Conservation (phyloP, 92 coral and sea anemone genomes). For the Parazoanthus swiftii region DNA sequence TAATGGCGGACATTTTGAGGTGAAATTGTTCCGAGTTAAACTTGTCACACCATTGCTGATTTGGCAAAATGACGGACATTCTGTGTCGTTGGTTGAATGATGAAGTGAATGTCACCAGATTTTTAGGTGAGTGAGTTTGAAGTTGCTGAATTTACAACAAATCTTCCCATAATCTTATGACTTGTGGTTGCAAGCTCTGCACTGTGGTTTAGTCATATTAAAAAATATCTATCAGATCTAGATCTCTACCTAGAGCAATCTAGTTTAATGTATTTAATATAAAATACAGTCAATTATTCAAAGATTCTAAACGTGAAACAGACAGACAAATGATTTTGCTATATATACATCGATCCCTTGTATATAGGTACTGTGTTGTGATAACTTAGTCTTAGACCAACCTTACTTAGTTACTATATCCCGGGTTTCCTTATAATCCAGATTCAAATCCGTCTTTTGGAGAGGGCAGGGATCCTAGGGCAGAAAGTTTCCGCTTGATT, state of each 20-base stretch:
- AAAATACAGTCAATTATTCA: neutral
- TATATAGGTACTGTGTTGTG: no score
- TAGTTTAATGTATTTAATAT: neutral
- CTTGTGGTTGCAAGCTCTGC: neutral
- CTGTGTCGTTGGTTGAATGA: constrained; percentile 98
- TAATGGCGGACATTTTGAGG: constrained; percentile 69
- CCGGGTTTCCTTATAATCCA: no score
- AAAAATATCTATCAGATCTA: neutral
- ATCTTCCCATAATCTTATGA: neutral
- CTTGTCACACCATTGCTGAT: constrained; percentile 24
- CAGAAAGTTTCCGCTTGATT: no score
- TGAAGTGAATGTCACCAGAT: constrained; percentile 82
- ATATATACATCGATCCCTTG: neutral
- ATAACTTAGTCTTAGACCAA: no score
- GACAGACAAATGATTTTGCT: no score
- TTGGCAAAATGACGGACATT: constrained; percentile 84
- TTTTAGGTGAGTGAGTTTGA: constrained; percentile 71
- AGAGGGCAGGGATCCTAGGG: no score
- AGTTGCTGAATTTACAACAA: neutral
- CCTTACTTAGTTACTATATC: no score
- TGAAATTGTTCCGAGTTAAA: neutral
- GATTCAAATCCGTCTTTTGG: no score
- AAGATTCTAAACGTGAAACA: neutral
- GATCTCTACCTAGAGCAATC: neutral
- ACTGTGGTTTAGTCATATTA: no score